Percentiles rank a stretch among this genome's conserved stretches.
These are phyloP conservation scores for Leucozona laternaria DNA, from an alignment of 2,888 invertebrate species.

Conservation along the genomic window DNA sequence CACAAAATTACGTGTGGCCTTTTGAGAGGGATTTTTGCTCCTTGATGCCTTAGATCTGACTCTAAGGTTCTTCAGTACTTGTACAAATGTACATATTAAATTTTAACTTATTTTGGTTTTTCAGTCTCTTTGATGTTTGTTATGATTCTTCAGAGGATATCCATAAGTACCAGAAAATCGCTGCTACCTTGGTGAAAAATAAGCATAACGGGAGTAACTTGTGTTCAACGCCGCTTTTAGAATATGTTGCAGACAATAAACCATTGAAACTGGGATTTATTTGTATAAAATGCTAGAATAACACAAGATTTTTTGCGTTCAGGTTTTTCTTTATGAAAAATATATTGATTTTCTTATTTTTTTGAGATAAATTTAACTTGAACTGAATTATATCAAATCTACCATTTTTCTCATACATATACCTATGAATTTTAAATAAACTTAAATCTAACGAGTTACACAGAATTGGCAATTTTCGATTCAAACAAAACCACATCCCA, in stretches of 20 bases:
- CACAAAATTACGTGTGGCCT: background rate
- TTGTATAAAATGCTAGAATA: background rate
- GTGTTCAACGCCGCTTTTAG: background rate
- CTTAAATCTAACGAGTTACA: no score
- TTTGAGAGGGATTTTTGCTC: background rate
- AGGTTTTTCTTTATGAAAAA: no score
- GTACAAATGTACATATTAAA: background rate
- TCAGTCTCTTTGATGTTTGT: conserved; percentile 1
- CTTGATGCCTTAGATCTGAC: background rate
- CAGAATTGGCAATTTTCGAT: no score
- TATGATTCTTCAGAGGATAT: background rate
- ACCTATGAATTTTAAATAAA: no score
- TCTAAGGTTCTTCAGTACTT: background rate
- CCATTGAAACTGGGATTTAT: background rate
- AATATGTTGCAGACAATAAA: background rate
- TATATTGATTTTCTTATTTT: no score
- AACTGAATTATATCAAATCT: no score
- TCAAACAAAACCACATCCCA: no score
- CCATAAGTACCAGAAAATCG: background rate
- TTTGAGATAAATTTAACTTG: no score
- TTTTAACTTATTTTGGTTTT: conserved; percentile 4
- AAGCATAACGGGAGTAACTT: background rate
- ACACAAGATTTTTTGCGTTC: no score
- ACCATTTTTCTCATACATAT: no score
- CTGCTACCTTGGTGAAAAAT: background rate